Base-by-base conservation (phyloP, 2,113 vertebrate genomes). In the Varanus salvator region DNA sequence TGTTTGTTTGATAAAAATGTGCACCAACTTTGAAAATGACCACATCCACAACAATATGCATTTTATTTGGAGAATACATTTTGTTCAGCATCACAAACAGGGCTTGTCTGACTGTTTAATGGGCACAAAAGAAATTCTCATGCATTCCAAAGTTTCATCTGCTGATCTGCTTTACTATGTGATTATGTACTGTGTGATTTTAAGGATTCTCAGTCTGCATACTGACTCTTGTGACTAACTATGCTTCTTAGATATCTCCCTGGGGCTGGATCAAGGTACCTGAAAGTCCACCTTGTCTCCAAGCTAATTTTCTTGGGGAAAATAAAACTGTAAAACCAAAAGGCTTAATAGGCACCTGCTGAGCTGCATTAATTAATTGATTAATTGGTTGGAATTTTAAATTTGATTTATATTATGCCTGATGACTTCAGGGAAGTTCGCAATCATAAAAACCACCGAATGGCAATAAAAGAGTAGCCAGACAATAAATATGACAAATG, bases 291-390 rank as follows among this genome's bases (percentile, higher is more conserved):
- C 44, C 9, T 44, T 44, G 38, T 44, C 38, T 44, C 38, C 38
- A 44, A 82, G 50, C 48, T 91, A 82, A 91, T 89, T 86, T 89
- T 71, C 71, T 80, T 77, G 80, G 48, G 84, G 89, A 82, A 21
- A 91, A 89, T 82, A 69, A 7, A 78, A 44, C 38, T 8, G 27
- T 6, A 69, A 69, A 27, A 25, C 6, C 68, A 69, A 27, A 69
- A 27, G 4, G 1, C 12, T 60, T 82, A 64, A 34, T 4, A 60
- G 60, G 2, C 31, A 60, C 54, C 80, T 60, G 57, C 21, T 25
- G n/a, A 23, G 80, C 60, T 64, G 34, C n/a, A 64, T 5, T 15
- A 34, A 29, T 57, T 60, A 15, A 44, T 60, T 81, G 21, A 31
- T 48, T 54, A 15, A 57, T 57, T 57, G 57, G 5, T n/a, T 81